Base-by-base conservation (phyloP, 1,140 invertebrate genomes). In the Lepeophtheirus salmonis region DNA sequence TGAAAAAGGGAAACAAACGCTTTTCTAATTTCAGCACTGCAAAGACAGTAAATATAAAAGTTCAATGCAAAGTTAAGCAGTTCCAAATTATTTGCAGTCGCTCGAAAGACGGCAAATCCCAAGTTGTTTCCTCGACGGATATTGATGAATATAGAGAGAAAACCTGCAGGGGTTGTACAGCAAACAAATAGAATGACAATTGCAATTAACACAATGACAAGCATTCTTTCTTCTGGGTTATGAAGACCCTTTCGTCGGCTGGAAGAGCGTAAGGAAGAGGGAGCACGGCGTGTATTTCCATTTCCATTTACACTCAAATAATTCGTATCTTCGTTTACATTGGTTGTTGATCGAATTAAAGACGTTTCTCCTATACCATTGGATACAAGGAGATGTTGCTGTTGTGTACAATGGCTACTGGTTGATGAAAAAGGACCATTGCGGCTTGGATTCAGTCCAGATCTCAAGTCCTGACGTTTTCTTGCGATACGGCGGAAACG, bases 11-110 rank as follows among this genome's bases (percentile, higher is more conserved):
- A 13, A 6, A 60, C 57, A 60, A 84, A 72, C 0, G 81, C 84
- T 64, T 77, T 79, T 13, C 82, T 75, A 65, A 83, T 83, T 64
- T 84, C 82, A 65, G 82, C 79, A 25, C 81, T 83, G 68, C 83
- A 84, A 51, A 83, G 69, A 63, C 81, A 83, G 68, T 84, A 84
- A 49, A 84, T 83, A 68, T 84, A 84, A 70, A 84, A 84, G 2
- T 82, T 84, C 50, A 83, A 76, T 41, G 83, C 83, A 66, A 83
- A 84, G 68, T 84, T 83, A 61, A 77, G 78, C 18, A 84, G 73
- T 69, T 84, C 83, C 62, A 84, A 67, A 13, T 83, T 72, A 69
- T 84, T 84, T 12, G 82, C 81, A 21, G 80, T 67, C 0, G 83
- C 81, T 21, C 82, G 76, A 65, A 84, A 84, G 4, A 83, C 76